Evolutionary conservation across 37 sponge, comb jelly and placozoan genomes (phyloP), one percentile per base, ranked within the genome.

Genomic region (Aplysina aerophoba): DNA sequence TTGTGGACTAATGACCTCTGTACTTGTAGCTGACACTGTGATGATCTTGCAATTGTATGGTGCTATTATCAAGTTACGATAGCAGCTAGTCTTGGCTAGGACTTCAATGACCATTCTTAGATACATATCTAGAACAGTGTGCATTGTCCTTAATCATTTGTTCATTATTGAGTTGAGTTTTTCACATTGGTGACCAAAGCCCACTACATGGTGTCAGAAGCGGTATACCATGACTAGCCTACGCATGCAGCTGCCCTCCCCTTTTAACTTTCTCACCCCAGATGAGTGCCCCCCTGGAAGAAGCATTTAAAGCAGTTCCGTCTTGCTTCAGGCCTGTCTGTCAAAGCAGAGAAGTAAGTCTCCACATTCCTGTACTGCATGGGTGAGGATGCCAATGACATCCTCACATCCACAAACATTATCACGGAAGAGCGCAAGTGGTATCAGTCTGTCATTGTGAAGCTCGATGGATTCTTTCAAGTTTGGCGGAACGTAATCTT

Each of bases 221-320:
- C 8, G 50, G 6, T 8, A 3, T 11, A 8, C 3, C 50, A 71
- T 71, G 73, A 37, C 73, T 14, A 71, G 5, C 30, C 20, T 75
- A 12, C 78, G 54, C 3, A 5, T 75, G 41, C 53, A 75, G 41
- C 83, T 67, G 22, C 83, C 83, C 16, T 22, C 39, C 15, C 22
- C 66, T 15, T 83, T 83, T 65, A 15, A 50, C 41, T 83, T 83
- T 53, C 62, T 40, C 28, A 31, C 30, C 22, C 83, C 83, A 39
- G 66, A 83, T 28, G 83, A 50, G 27, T 83, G 83, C 39, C 35
- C 15, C 65, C 28, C 20, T 83, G 66, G 83, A 83, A 66, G 36
- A 22, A 67, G 14, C 66, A 44, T 24, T 83, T 63, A 30, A 67
- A 83, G n/a, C 83, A 83, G 67, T 83, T 66, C 36, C 83, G 83